A percentile compares a stretch with the other conserved stretches of the same genome.
Conservation (phyloP, 2,113 vertebrate genomes). For the Procapra przewalskii region DNA sequence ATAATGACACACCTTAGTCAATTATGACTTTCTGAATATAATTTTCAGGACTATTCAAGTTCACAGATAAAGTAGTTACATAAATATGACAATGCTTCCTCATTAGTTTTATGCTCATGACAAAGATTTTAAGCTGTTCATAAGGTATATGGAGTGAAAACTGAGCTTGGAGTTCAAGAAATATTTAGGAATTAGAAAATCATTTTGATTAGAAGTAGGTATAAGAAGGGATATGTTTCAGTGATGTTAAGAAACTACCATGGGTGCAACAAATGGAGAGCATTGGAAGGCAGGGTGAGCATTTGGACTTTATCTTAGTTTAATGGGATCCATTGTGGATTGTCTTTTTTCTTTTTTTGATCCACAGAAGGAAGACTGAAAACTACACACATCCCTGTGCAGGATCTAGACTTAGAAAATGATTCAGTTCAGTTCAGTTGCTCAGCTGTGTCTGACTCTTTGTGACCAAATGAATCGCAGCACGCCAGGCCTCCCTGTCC, state of each 20-base stretch:
- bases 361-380: neutral
- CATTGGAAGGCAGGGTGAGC: neutral
- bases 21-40: neutral
- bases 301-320: neutral
- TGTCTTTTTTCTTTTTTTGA: neutral
- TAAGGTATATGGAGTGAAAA: neutral
- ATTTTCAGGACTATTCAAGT: neutral
- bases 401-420: neutral
- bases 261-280: neutral
- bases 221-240: neutral
- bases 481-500: too few species aligned
- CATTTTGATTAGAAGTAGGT: neutral
- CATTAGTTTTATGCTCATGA: neutral
- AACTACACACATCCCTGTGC: neutral
- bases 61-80: neutral
- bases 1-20: neutral
- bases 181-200: neutral
- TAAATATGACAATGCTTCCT: neutral
- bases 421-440: too few species aligned
- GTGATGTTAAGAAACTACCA: neutral
- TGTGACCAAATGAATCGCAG: rapidly evolving
- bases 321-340: neutral
- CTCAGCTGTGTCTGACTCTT: too few species aligned
- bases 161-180: neutral
- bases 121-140: neutral